phyloP scores from a whole-genome alignment of 2,888 invertebrate species.

The Phanerotoma sp. region DNA sequence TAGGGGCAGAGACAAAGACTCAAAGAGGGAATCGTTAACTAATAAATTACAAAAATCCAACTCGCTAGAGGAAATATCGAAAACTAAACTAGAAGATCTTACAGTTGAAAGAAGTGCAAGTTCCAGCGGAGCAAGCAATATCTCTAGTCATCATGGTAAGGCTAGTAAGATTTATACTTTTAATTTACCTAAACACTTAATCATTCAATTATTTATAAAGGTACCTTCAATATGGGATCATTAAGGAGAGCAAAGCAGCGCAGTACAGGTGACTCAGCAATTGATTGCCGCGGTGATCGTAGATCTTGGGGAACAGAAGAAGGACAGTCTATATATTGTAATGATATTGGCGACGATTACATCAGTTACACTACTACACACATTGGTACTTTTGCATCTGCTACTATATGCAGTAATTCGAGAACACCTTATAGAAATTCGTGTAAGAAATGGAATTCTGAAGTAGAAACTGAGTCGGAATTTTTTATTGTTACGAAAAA shows the following conservation, averaged over 20 bases:
- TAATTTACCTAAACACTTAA: too few relatives aligned
- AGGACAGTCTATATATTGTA: conserved; percentile 59
- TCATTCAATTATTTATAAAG: conserved; percentile 29
- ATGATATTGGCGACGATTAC: conserved; percentile 53
- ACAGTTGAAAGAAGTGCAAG: conserved; percentile 59
- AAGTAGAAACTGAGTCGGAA: conserved; percentile 61
- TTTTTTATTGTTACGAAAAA: conserved; percentile 85
- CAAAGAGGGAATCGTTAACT: conserved; percentile 52
- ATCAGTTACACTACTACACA: background rate
- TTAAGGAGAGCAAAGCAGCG: conserved; percentile 51
- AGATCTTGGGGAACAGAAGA: conserved; percentile 71
- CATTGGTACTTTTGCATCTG: too few relatives aligned
- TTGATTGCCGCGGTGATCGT: conserved; percentile 57
- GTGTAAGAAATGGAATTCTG: conserved; percentile 47
- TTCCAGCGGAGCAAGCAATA: conserved; percentile 51
- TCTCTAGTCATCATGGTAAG: conserved; percentile 53
- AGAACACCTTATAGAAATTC: conserved; percentile 45
- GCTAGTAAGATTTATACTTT: too few relatives aligned
- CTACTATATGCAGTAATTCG: background rate
- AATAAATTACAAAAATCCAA: conserved; percentile 69
- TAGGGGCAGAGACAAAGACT: conserved; percentile 56
- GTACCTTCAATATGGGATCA: conserved; percentile 44
- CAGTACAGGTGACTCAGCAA: conserved; percentile 50
- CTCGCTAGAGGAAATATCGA: conserved; percentile 79
- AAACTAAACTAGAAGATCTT: conserved; percentile 72